Conservation (phyloP, 2,888 invertebrate genomes). For the Pachydiplax longipennis region DNA sequence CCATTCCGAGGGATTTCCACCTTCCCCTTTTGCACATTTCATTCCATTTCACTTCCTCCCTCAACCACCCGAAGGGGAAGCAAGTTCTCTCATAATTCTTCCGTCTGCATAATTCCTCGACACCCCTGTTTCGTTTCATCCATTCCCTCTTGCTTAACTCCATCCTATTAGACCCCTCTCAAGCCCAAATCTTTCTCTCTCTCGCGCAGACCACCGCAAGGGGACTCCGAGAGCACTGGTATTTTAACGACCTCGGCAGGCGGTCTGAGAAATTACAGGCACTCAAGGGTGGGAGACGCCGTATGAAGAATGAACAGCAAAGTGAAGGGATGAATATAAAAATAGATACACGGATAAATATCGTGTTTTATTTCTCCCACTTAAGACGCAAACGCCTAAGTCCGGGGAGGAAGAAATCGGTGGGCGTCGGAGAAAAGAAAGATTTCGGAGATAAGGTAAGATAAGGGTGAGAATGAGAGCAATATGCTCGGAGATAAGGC, state of each 20-base stretch:
- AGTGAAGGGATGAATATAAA: no score
- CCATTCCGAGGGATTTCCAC: constrained; percentile 9
- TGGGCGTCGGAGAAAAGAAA: no score
- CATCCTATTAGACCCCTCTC: not conserved
- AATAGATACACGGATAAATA: no score
- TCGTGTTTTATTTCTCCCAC: no score
- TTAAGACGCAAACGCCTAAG: no score
- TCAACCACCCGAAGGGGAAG: not conserved
- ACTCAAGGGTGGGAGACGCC: not conserved
- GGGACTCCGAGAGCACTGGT: constrained; percentile 24
- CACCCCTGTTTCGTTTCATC: constrained; percentile 4
- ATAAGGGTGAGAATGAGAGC: no score
- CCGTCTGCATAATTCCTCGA: constrained; percentile 36
- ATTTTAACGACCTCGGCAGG: constrained; percentile 38
- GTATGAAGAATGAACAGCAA: not conserved
- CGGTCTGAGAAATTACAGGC: constrained; percentile 39
- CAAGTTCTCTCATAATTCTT: constrained; percentile 38
- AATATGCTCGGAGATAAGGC: no score
- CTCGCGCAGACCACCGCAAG: not conserved
- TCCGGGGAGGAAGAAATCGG: no score
- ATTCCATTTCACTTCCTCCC: not conserved
- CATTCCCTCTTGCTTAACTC: not conserved
- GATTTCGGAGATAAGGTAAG: no score
- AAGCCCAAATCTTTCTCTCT: not conserved
- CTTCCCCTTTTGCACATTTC: not conserved